Evolutionary conservation across 2,113 vertebrate genomes (phyloP).

Genomic region (Nothoprocta perdicaria): DNA sequence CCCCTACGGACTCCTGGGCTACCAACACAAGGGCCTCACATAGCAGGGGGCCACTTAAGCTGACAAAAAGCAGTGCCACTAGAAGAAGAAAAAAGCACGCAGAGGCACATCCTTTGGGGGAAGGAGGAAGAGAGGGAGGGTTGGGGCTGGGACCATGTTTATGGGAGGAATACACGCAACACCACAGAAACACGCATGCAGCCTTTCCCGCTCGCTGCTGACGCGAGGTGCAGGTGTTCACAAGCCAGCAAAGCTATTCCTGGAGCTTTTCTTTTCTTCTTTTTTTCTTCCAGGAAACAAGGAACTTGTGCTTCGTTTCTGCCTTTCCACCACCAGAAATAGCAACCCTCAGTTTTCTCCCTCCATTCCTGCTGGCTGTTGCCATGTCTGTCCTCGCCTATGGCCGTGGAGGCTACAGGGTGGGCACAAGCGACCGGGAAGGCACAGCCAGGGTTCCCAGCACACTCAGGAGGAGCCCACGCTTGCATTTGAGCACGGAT

Average conservation of each 20-base stretch:
- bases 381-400: too few species aligned
- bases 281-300: conserved; percentile 30
- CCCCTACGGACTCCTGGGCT: too few species aligned
- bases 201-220: accelerated
- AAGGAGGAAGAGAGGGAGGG: not conserved
- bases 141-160: not conserved
- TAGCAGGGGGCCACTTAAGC: too few species aligned
- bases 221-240: accelerated
- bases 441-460: too few species aligned
- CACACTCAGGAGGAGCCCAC: too few species aligned
- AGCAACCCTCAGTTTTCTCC: too few species aligned
- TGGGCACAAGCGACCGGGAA: too few species aligned
- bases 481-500: too few species aligned
- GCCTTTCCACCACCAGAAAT: not conserved
- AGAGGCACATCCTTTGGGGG: too few species aligned
- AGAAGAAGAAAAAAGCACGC: not conserved
- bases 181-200: accelerated
- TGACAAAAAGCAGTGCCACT: not conserved
- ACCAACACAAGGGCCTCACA: too few species aligned
- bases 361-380: not conserved
- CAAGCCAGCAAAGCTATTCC: conserved; percentile 9
- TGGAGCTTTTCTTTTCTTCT: not conserved
- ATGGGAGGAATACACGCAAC: not conserved
- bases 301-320: not conserved
- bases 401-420: too few species aligned